Conservation (phyloP, 2,888 invertebrate genomes). For the Amphiduros pacificus region DNA sequence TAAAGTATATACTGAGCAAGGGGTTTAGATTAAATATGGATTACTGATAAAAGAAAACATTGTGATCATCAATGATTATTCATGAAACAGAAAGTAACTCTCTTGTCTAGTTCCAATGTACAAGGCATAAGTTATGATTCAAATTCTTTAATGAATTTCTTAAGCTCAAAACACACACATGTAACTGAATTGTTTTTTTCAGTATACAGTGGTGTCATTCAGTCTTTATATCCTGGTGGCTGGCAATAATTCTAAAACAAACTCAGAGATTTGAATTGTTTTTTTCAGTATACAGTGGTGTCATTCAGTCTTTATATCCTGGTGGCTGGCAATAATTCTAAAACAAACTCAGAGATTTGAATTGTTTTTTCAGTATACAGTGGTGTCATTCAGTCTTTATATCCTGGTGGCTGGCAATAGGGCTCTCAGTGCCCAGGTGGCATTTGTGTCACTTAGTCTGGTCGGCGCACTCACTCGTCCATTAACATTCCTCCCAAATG, state of each 20-base stretch:
- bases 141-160: too few species aligned
- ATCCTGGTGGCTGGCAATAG: constrained; percentile 10
- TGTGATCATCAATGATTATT: too few species aligned
- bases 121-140: too few species aligned
- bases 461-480: constrained; percentile 16
- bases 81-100: too few species aligned
- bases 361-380: constrained; percentile 16
- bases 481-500: constrained; percentile 14
- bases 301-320: constrained; percentile 11
- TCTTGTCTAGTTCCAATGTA: too few species aligned
- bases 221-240: constrained; percentile 11
- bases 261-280: too few species aligned
- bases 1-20: too few species aligned
- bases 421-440: constrained; percentile 12
- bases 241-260: background rate
- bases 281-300: constrained; percentile 12
- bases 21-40: too few species aligned
- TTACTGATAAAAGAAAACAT: too few species aligned
- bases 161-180: too few species aligned
- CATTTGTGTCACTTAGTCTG: constrained; percentile 16
- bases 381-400: constrained; percentile 10
- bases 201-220: constrained; percentile 13
- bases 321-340: constrained; percentile 2
- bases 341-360: too few species aligned
- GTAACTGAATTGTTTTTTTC: too few species aligned